Evolutionary conservation across 37 sponge, comb jelly and placozoan species (phyloP).

Genomic region (Cliona cf. orientalis): DNA sequence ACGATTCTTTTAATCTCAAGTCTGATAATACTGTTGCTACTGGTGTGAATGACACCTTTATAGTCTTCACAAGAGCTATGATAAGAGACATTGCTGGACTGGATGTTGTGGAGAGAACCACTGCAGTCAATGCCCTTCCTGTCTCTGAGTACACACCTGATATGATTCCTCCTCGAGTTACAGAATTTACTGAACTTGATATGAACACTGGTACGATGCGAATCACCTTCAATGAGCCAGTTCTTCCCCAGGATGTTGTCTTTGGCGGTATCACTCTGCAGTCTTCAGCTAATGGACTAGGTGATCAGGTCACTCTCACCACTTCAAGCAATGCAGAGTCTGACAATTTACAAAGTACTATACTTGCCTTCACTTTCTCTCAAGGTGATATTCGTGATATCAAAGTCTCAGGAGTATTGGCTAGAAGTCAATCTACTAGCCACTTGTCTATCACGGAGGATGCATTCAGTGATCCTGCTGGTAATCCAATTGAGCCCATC

Average conservation of each 20-base stretch:
- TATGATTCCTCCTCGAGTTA: constrained; percentile 54
- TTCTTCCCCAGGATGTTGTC: constrained; percentile 61
- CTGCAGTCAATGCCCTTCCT: constrained; percentile 28
- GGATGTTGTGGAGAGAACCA: constrained; percentile 45
- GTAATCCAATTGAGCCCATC: constrained; percentile 46
- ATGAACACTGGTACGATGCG: constrained; percentile 79
- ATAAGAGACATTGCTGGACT: constrained; percentile 57
- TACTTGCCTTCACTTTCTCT: constrained; percentile 57
- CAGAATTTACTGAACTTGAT: constrained; percentile 66
- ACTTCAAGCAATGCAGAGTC: constrained; percentile 47
- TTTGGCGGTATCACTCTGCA: constrained; percentile 61
- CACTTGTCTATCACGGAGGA: constrained; percentile 52
- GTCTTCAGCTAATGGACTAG: constrained; percentile 28
- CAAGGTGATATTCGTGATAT: constrained; percentile 60
- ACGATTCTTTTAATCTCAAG: constrained; percentile 70
- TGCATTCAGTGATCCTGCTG: constrained; percentile 85
- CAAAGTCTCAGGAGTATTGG: constrained; percentile 63
- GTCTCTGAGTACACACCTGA: constrained; percentile 57
- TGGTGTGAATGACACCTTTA: constrained; percentile 64
- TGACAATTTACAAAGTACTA: constrained; percentile 31
- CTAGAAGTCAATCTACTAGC: constrained; percentile 5
- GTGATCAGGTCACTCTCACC: constrained; percentile 40
- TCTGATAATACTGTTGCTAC: constrained; percentile 65
- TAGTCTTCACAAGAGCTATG: constrained; percentile 44
- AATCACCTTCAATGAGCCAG: constrained; percentile 82